A percentile compares a stretch with the other conserved stretches of the same genome.
Conservation (phyloP, 2,888 invertebrate genomes). For the Mellilla xanthometata region DNA sequence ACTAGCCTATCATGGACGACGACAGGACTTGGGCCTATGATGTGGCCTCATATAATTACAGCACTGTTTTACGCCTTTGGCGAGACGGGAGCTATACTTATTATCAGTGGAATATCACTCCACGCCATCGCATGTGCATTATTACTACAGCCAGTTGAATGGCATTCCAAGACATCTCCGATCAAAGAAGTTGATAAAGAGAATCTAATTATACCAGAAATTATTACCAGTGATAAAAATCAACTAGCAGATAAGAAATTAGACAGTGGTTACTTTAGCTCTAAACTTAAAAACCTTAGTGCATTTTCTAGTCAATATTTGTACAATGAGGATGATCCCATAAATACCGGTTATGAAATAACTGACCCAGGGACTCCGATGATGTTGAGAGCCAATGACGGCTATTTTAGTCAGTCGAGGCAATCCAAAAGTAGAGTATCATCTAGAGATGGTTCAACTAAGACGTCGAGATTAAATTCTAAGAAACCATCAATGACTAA, state of each 20-base stretch:
- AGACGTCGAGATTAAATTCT: slow-evolving; percentile 69
- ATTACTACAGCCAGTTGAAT: slow-evolving; percentile 88
- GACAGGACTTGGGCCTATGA: slow-evolving; percentile 87
- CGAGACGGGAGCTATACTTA: slow-evolving; percentile 85
- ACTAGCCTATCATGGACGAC: slow-evolving; percentile 88
- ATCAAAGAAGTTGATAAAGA: slow-evolving; percentile 50
- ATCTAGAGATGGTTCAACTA: slow-evolving; percentile 68
- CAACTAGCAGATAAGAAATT: slow-evolving; percentile 42
- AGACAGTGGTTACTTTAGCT: slow-evolving; percentile 69
- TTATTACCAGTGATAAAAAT: slow-evolving; percentile 12
- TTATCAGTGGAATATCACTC: slow-evolving; percentile 86
- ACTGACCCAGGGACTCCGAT: slow-evolving; percentile 86
- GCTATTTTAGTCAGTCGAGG: slow-evolving; percentile 81
- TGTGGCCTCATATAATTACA: slow-evolving; percentile 88
- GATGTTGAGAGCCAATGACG: slow-evolving; percentile 85
- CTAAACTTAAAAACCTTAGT: slow-evolving; percentile 68
- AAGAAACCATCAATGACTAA: slow-evolving; percentile 76
- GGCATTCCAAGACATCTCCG: slow-evolving; percentile 83
- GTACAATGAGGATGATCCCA: slow-evolving; percentile 84
- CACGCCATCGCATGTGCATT: slow-evolving; percentile 86
- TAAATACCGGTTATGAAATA: slow-evolving; percentile 85
- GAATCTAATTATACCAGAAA: slow-evolving; percentile 44
- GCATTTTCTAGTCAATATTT: slow-evolving; percentile 85
- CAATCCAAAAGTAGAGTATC: slow-evolving; percentile 68
- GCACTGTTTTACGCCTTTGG: slow-evolving; percentile 83